A percentile compares a stretch with the other conserved stretches of the same genome.
Conservation (phyloP, 1,140 invertebrate genomes). For the Pentalonia nigronervosa region DNA sequence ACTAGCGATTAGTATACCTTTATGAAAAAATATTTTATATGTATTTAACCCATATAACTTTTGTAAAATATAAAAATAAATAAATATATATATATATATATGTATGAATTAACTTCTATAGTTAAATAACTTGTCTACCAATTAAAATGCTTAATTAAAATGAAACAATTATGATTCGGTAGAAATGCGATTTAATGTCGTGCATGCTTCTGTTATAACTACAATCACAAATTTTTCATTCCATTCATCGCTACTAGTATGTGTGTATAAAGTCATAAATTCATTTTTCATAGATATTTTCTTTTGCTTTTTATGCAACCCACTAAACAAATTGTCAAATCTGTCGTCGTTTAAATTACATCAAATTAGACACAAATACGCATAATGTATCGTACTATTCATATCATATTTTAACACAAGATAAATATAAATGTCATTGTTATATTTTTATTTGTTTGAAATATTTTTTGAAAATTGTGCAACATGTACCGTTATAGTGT, state of each 20-base stretch:
- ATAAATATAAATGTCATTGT: background rate
- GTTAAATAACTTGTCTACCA: background rate
- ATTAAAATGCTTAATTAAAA: slow-evolving; percentile 2
- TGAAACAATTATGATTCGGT: background rate
- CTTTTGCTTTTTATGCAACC: background rate
- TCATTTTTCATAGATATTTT: background rate
- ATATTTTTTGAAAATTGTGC: background rate
- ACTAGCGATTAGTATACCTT: background rate
- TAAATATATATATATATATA: background rate
- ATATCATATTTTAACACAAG: background rate
- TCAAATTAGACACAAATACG: background rate
- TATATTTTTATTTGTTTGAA: background rate
- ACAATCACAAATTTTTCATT: background rate
- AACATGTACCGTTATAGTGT: background rate
- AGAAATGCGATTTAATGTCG: background rate
- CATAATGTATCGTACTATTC: background rate
- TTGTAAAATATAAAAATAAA: background rate
- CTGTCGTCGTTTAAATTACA: background rate
- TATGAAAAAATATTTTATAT: background rate
- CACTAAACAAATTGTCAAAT: background rate
- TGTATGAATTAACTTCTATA: background rate
- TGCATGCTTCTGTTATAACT: background rate
- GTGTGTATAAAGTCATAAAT: background rate
- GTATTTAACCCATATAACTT: too few relatives aligned
- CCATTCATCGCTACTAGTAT: background rate